A percentile compares a stretch with the other conserved stretches of the same genome.
phyloP scores from a whole-genome alignment of 2,888 invertebrate genomes.

The Litoditis marina region DNA sequence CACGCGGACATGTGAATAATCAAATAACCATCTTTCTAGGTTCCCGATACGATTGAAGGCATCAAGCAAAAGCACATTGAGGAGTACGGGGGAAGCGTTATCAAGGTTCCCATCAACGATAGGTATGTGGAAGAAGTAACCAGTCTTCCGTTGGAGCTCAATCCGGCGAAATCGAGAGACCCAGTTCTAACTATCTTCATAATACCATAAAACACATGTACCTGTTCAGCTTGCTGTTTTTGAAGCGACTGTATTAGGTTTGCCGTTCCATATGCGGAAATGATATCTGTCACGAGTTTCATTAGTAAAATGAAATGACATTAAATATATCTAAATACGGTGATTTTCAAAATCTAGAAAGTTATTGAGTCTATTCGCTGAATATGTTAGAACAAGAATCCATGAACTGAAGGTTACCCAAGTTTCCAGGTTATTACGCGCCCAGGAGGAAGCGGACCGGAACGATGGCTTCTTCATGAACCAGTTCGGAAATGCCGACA shows the following conservation, averaged over 20 bases:
- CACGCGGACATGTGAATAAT: too few relatives aligned
- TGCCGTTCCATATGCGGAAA: too few relatives aligned
- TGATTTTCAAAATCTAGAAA: too few relatives aligned
- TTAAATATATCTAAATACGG: too few relatives aligned
- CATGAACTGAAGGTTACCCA: too few relatives aligned
- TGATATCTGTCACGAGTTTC: too few relatives aligned
- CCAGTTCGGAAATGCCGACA: conserved; percentile 51
- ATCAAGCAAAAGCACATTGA: conserved; percentile 27
- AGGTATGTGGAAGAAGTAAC: conserved; percentile 9
- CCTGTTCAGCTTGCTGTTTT: background rate
- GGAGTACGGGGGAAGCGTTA: conserved; percentile 21
- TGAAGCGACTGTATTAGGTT: too few relatives aligned
- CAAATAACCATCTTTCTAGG: conserved; percentile 13
- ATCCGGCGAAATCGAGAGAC: too few relatives aligned
- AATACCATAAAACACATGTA: conserved; percentile 26
- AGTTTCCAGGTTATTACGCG: conserved; percentile 17
- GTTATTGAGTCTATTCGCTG: too few relatives aligned
- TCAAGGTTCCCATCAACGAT: conserved; percentile 25
- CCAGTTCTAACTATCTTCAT: too few relatives aligned
- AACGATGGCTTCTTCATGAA: conserved; percentile 47
- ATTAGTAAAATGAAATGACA: too few relatives aligned
- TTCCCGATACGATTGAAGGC: conserved; percentile 32
- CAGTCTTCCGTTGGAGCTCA: background rate
- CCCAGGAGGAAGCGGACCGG: conserved; percentile 20
- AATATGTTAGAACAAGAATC: too few relatives aligned